Evolutionary conservation across 2,797 vertebrate species (phyloP).

Genomic region (Schizopygopsis pylzovi): DNA sequence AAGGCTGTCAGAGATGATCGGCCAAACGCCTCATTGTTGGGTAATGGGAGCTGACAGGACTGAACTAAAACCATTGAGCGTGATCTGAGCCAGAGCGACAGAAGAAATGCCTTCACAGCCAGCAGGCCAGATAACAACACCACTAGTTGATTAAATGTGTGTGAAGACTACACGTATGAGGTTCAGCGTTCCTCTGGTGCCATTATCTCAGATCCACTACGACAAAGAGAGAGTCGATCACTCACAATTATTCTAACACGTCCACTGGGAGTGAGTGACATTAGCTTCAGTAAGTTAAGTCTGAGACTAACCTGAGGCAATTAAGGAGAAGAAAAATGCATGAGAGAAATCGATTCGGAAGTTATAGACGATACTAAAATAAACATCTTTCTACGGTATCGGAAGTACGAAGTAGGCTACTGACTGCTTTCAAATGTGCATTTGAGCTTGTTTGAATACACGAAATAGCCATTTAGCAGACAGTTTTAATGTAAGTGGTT

Average conservation of each 20-base stretch:
- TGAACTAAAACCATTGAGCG: slow-evolving; percentile 43
- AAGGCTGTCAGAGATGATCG: slow-evolving; percentile 51
- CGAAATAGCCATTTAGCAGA: not conserved
- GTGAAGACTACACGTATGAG: slow-evolving; percentile 1
- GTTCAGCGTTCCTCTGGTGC: not conserved
- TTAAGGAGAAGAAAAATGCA: not conserved
- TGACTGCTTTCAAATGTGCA: not conserved
- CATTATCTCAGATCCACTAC: slow-evolving; percentile 6
- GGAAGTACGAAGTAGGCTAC: not conserved
- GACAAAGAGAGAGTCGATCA: not conserved
- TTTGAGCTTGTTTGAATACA: not conserved
- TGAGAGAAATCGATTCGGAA: not conserved
- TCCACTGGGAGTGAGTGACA: slow-evolving; percentile 5
- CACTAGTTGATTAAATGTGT: slow-evolving; percentile 28
- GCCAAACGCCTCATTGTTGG: slow-evolving; percentile 38
- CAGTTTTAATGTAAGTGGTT: not conserved
- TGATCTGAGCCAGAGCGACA: slow-evolving; percentile 47
- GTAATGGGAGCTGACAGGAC: slow-evolving; percentile 57
- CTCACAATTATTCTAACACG: not conserved
- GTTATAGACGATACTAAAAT: not conserved
- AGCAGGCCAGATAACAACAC: slow-evolving; percentile 51
- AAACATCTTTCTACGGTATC: not conserved
- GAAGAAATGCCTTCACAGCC: slow-evolving; percentile 47
- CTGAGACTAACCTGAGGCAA: not conserved
- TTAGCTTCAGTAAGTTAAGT: not conserved